Evolutionary conservation across 2,888 invertebrate genomes (phyloP), one percentile per base, ranked within the genome.

Genomic region (Hyposoter dolosus): DNA sequence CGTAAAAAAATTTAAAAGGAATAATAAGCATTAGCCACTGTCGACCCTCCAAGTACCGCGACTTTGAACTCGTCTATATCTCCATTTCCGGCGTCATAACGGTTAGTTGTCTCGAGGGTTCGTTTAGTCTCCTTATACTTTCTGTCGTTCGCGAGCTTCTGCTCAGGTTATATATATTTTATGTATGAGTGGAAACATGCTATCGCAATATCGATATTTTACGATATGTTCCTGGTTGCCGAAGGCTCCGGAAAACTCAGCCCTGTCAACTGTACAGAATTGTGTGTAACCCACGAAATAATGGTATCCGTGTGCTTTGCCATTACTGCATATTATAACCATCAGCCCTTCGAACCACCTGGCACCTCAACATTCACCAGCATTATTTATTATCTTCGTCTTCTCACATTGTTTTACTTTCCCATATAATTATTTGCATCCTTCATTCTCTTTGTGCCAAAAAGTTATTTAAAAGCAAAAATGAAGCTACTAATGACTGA

Each of bases 121-220:
- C 75, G 69, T 79, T 79, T 75, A 79, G 40, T 40, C 40, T 40
- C 40, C 9, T 40, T n/a, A n/a, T n/a, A 40, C 47, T 69, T 72
- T 47, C 45, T 32, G 47, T 50, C 79, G 74, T 45, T 80, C n/a
- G 4, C 66, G 47, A 69, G 56, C 74, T 75, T 60, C 43, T 28
- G 19, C 9, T 15, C 28, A 17, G 19, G 50, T 17, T 19, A 47
- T 76, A 47, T 76, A 65, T 50, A 76, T 65, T 76, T 65, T 65
- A 75, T 78, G 56, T 78, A 78, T 53, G 17, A 32, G 32, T 80
- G 72, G 40, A 74, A 53, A 63, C 45, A 66, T 53, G 65, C n/a
- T 65, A 71, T 69, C 68, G 76, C 66, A 72, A 69, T 84, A 82
- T 82, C 84, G 77, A 84, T 84, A 84, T 77, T 81, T 82, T 77